Conservation (phyloP, 2,797 vertebrate genomes). For the Rhyacichthys aspro region DNA sequence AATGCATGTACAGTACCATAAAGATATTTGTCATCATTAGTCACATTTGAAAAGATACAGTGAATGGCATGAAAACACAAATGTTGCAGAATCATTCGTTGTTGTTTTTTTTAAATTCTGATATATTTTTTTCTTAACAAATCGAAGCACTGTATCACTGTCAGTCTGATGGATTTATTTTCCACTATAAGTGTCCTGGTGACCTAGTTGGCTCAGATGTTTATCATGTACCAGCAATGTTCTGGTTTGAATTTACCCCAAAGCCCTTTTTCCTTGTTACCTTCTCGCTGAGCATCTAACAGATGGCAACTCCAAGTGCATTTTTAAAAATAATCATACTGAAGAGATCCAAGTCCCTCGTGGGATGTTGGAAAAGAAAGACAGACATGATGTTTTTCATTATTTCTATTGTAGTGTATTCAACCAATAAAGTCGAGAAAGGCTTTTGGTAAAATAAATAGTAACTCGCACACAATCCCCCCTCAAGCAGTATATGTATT, state of each 20-base stretch:
- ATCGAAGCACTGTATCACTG: slow-evolving; percentile 23
- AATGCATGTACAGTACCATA: slow-evolving; percentile 11
- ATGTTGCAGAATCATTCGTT: no score
- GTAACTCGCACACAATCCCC: background rate
- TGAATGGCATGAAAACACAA: background rate
- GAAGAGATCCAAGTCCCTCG: background rate
- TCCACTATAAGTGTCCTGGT: slow-evolving; percentile 48
- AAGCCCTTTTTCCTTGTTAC: slow-evolving; percentile 51
- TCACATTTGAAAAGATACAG: background rate
- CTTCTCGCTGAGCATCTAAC: slow-evolving; percentile 57
- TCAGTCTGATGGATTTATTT: slow-evolving; percentile 54
- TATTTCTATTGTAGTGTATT: slow-evolving; percentile 1
- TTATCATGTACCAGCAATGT: slow-evolving; percentile 58
- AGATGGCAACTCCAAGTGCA: slow-evolving; percentile 39
- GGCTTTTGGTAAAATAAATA: slow-evolving; percentile 1
- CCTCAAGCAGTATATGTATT: background rate
- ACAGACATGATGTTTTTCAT: slow-evolving; percentile 4
- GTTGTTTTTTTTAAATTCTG: background rate
- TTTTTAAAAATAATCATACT: slow-evolving; percentile 13
- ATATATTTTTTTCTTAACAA: background rate
- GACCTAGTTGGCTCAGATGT: slow-evolving; percentile 69
- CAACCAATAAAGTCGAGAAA: no score
- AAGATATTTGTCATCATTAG: background rate
- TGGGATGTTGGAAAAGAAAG: slow-evolving; percentile 2
- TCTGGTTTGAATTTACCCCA: slow-evolving; percentile 48